These are phyloP conservation scores for Zaprionus kolodkinae DNA, from an alignment of 1,140 invertebrate species.

Conservation along the genomic window DNA sequence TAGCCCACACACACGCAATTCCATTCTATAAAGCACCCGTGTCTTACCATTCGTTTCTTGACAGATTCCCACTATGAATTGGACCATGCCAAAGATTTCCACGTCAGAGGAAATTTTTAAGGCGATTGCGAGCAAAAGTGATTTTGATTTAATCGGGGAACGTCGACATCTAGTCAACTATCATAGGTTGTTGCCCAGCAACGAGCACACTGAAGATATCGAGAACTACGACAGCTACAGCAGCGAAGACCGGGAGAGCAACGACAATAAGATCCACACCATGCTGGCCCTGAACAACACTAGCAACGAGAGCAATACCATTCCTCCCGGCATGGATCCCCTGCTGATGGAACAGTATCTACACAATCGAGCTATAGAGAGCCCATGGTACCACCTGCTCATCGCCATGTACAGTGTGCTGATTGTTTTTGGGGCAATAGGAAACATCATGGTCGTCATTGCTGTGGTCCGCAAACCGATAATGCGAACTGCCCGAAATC, in stretches of 20 bases:
- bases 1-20: conserved; percentile 20
- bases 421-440: conserved; percentile 90
- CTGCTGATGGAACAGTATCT: conserved; percentile 86
- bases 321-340: conserved; percentile 54
- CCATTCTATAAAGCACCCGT: neutral
- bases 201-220: neutral
- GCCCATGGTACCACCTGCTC: conserved; percentile 87
- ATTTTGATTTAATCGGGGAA: conserved; percentile 37
- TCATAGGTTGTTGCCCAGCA: neutral
- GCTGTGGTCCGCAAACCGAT: conserved; percentile 91
- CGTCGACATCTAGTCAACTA: conserved; percentile 33
- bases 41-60: conserved; percentile 16
- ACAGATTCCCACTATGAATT: conserved; percentile 72
- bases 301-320: conserved; percentile 34
- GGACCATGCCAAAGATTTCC: conserved; percentile 38
- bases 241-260: neutral
- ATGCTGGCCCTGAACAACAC: conserved; percentile 28
- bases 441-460: conserved; percentile 92
- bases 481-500: conserved; percentile 94
- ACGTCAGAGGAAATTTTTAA: conserved; percentile 35
- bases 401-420: conserved; percentile 90
- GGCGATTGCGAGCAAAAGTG: conserved; percentile 31
- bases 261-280: conserved; percentile 6
- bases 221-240: conserved; percentile 4
- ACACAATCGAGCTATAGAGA: conserved; percentile 88